Evolutionary conservation across 2,888 invertebrate genomes (phyloP), one percentile per base, ranked within the genome.

Genomic region (Ephialtes manifestator): DNA sequence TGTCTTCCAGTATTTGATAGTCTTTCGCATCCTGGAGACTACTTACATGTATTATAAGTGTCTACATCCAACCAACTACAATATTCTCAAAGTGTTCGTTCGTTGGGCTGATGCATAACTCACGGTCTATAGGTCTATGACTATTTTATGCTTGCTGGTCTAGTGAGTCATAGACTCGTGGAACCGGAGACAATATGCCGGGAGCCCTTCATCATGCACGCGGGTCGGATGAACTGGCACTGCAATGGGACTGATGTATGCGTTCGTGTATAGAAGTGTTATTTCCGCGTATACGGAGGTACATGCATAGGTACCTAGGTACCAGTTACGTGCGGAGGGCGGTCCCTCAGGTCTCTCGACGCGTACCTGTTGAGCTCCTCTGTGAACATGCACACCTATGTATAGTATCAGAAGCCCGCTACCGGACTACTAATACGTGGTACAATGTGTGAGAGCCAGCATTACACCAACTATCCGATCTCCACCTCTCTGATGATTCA

Each of bases 181-280:
- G 90, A 77, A 76, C 79, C 60, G 89, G 90, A 91, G 89, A 92
- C 90, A 91, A 90, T 90, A 51, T 53, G 88, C 89, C 90, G 89
- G 89, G 90, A 92, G 92, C 93, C 93, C 93, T 93, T 91, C 90
- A 90, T 92, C 90, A 90, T 88, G 86, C 87, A 85, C 84, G 70
- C 53, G 15, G 28, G 43, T 43, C 67, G 58, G 67, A 31, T 28
- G 67, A 51, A 20, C 70, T 18, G 72, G 46, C 84, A 81, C 68
- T 81, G 84, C 74, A 77, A 80, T 77, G 81, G 82, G 86, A 7
- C 20, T 13, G 43, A 15, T 20, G 85, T 88, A 84, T 85, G 72
- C 70, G 85, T 83, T 58, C 43, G 79, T 79, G 63, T 81, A 86
- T 84, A 72, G 82, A 86, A 85, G 81, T 88, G 89, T 88, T 87